Percentiles rank a stretch among this genome's conserved stretches.
phyloP scores from a whole-genome alignment of 1,140 invertebrate genomes.

The Drosophila rufa region DNA sequence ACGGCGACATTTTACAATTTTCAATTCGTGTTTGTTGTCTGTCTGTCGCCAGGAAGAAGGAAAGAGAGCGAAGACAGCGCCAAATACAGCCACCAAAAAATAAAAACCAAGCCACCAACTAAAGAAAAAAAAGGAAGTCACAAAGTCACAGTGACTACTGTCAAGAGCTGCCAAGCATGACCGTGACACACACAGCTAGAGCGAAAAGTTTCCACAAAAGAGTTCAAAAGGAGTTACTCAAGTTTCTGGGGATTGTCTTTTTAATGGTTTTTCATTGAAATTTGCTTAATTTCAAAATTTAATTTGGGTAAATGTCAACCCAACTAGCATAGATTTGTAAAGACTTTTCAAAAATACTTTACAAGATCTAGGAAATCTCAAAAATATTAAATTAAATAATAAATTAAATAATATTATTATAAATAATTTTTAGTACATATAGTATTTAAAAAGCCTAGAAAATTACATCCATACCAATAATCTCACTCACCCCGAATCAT shows the following conservation, averaged over 20 bases:
- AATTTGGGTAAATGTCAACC: neutral
- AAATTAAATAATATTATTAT: no score
- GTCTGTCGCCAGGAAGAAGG: slow-evolving; percentile 26
- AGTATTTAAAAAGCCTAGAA: no score
- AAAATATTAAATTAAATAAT: no score
- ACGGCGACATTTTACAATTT: slow-evolving; percentile 79
- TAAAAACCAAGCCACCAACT: slow-evolving; percentile 17
- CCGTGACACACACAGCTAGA: slow-evolving; percentile 37
- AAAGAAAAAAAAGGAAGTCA: slow-evolving; percentile 11
- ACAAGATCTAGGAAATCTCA: no score
- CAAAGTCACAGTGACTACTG: slow-evolving; percentile 37
- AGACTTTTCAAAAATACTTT: neutral
- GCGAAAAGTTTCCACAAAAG: neutral
- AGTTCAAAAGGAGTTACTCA: slow-evolving; percentile 1
- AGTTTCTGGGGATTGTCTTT: neutral
- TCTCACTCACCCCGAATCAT: no score
- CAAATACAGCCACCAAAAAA: slow-evolving; percentile 21
- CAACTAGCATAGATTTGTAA: neutral
- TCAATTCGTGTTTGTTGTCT: slow-evolving; percentile 72
- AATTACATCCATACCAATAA: no score
- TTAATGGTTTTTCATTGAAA: neutral
- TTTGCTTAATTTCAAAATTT: slow-evolving; percentile 3
- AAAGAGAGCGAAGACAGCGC: slow-evolving; percentile 42
- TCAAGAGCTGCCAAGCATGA: slow-evolving; percentile 36
- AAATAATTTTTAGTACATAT: no score